Evolutionary conservation across 2,113 vertebrate species (phyloP), one percentile per base, ranked within the genome.

Genomic region (Nestor notabilis): DNA sequence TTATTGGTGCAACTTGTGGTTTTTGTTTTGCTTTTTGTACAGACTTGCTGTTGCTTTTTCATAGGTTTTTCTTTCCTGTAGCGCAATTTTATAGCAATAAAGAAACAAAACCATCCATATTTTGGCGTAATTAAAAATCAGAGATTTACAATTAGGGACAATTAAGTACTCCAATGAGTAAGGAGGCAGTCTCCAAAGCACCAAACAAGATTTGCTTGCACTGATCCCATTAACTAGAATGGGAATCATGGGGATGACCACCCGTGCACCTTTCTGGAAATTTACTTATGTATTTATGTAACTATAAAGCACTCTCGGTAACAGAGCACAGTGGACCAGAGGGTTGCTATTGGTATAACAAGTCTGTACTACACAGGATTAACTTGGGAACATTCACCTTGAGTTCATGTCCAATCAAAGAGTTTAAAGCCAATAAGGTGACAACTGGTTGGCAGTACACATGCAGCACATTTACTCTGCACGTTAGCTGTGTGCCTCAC

Each of bases 381-480:
- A 75, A 86, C 77, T 83, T 79, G 25, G 52, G 39, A 94, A 87
- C 25, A 3, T 91, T 85, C 77, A 46, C 55, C 44, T 77, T 84
- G 55, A 94, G 65, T 93, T 96, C 84, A 81, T 28, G 71, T 43
- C 97, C 97, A 98, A 97, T 98, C 89, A 88, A 95, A 87, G 79
- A 88, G 93, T 52, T 91, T 56, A 82, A 90, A 96, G 83, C 58
- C 87, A 85, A 91, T 58, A 52, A 3, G 5, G 74, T 46, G 53
- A 72, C 74, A 94, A 93, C n/a, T 58, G 77, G 88, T 80, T 94
- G 95, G 96, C 97, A 93, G 63, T 96, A 97, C 94, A 87, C 31
- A 83, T 85, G 96, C 94, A 96, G 97, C 64, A 80, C 76, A 41
- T 96, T 96, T 95, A 97, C 82, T 96, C 95, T 97, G 97, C 97